Base-by-base conservation (phyloP, 2,797 vertebrate species). In the Manis javanica region DNA sequence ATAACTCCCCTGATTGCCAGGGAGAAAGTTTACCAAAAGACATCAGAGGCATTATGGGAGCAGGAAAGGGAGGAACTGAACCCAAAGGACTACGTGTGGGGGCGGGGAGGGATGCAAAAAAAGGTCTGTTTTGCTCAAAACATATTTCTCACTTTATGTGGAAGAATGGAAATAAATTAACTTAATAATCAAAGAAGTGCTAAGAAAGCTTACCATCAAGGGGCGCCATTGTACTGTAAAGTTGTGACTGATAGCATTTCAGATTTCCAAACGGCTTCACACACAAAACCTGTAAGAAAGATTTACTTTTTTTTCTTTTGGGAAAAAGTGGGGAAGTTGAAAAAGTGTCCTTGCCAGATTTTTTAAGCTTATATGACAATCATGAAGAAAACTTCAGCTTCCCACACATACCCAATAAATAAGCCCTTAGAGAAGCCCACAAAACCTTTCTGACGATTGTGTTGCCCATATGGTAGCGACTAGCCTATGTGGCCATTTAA, bases 191-290 rank as follows among this genome's bases (percentile, higher is more conserved):
- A 51, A 72, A 46, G 37, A 13, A 63, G 53, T 34, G 39, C 71
- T 11, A 46, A 59, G 71, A n/a, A 74, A 68, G 31, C 98, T 98
- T 98, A 99, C 99, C 98, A 2, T 98, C 98, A 97, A 98, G 96
- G 97, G 98, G 98, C 95, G 89, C 77, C 96, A 94, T 86, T 0
- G 97, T 96, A 94, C 98, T 96, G 87, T 97, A 98, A 59, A 91
- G 95, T 5, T 61, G 89, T 92, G 87, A 92, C 1, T 31, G 85
- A 79, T 0, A 0, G 55, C 51, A 37, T 6, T 74, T 93, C 91
- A 96, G 68, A 2, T 68, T 96, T 96, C 95, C 26, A 0, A 29
- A 8, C 0, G 21, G 78, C 90, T 82, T 97, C 96, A 97, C 42
- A 63, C 59, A 86, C 66, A 87, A 29, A 87, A 98, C 95, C 99